Conservation (phyloP, 2,113 vertebrate genomes). For the Lamprologus speciosus region DNA sequence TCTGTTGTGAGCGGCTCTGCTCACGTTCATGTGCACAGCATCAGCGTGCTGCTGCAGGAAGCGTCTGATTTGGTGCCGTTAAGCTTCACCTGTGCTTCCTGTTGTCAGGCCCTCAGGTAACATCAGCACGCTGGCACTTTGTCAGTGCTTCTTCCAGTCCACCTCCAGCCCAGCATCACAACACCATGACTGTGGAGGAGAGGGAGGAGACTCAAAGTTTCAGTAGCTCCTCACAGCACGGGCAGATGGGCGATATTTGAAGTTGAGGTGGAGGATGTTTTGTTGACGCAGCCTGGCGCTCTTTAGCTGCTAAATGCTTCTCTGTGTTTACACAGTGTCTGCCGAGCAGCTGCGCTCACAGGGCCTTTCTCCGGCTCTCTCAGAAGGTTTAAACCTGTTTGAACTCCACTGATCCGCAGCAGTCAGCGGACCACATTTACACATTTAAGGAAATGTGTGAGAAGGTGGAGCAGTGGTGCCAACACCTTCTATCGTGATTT, state of each 20-base stretch:
- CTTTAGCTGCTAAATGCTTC: background rate
- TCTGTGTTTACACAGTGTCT: background rate
- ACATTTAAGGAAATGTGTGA: background rate
- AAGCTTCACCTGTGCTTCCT: background rate
- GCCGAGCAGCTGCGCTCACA: background rate
- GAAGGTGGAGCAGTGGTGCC: background rate
- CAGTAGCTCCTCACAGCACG: background rate
- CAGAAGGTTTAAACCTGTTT: background rate
- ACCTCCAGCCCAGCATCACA: background rate
- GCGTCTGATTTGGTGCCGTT: background rate
- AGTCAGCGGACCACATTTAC: background rate
- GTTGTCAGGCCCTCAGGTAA: background rate
- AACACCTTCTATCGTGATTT: background rate
- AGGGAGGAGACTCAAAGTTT: fast-evolving
- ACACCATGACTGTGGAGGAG: background rate
- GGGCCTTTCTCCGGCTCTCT: background rate
- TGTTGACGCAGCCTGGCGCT: background rate
- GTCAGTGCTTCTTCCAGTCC: background rate
- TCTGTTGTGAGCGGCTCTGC: background rate
- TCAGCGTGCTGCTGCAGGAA: background rate
- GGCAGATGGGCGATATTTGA: background rate
- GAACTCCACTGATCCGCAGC: background rate
- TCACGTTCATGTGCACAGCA: background rate
- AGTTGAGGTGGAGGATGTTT: background rate
- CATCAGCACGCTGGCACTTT: background rate